Evolutionary conservation across 2,113 vertebrate genomes (phyloP).

Genomic region (Ciconia maguari): DNA sequence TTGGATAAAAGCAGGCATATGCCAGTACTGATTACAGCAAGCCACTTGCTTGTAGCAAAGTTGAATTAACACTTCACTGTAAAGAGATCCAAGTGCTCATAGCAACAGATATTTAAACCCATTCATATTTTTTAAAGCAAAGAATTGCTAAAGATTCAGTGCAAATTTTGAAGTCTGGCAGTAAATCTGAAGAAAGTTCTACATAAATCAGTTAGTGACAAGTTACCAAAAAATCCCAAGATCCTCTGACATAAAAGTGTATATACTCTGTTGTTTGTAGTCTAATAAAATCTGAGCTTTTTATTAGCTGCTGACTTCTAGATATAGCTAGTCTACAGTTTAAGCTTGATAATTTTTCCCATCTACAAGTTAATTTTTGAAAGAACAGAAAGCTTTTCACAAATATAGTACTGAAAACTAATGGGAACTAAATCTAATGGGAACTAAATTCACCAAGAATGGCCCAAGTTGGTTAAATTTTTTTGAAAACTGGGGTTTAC

Average conservation of each 20-base stretch:
- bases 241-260: neutral
- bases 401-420: neutral
- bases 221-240: neutral
- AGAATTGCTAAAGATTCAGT: neutral
- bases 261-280: neutral
- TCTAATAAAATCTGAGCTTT: neutral
- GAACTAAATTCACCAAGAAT: neutral
- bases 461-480: neutral
- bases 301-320: neutral
- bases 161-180: neutral
- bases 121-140: neutral
- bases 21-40: fast-evolving
- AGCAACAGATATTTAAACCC: neutral
- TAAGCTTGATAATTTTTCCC: neutral
- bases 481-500: neutral
- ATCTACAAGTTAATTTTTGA: neutral
- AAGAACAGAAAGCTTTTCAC: neutral
- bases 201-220: neutral
- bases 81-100: neutral
- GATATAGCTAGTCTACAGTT: neutral
- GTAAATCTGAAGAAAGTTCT: neutral
- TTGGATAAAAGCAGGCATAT: neutral
- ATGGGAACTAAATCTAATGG: neutral
- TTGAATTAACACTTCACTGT: neutral
- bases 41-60: neutral